Conservation (phyloP, 23 tunicate genomes). For the Phallusia fumigata region DNA sequence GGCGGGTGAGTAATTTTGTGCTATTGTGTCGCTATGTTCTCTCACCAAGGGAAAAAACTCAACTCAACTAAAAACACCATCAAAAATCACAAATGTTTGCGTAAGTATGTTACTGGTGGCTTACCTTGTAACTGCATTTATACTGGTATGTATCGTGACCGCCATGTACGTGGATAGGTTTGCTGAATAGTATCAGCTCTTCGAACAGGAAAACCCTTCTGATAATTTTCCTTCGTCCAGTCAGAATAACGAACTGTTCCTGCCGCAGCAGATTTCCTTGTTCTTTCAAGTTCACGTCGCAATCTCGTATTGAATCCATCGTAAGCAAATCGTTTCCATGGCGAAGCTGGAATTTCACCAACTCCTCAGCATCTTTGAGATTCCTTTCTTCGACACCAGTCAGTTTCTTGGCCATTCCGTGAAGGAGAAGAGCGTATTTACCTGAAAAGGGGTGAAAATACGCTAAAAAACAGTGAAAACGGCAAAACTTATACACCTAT, state of each 20-base stretch:
- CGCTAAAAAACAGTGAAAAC: too few species aligned
- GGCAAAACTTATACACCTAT: too few species aligned
- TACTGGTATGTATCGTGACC: conserved; percentile 96
- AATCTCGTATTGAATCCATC: conserved; percentile 91
- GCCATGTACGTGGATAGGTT: conserved; percentile 73
- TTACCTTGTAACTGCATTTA: conserved; percentile 92
- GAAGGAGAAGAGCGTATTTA: conserved; percentile 91
- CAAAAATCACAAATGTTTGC: too few species aligned
- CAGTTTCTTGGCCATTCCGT: conserved; percentile 82
- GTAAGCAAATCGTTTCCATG: conserved; percentile 99
- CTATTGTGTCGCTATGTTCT: too few species aligned
- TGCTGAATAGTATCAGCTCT: conserved; percentile 83
- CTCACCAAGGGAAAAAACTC: too few species aligned
- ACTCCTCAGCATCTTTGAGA: conserved; percentile 69
- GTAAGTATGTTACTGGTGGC: not conserved
- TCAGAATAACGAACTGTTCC: conserved; percentile 81
- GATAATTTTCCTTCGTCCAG: conserved; percentile 77
- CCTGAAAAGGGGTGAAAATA: conserved; percentile 15
- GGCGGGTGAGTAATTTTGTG: too few species aligned
- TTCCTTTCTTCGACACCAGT: conserved; percentile 32
- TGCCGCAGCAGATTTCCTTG: conserved; percentile 91
- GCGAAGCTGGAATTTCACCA: conserved; percentile 97
- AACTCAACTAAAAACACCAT: too few species aligned
- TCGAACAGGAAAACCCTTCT: conserved; percentile 94
- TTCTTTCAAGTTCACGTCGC: conserved; percentile 95